These are phyloP conservation scores for Threskiornis aethiopicus DNA, from an alignment of 2,797 vertebrate species.

Conservation along the genomic window DNA sequence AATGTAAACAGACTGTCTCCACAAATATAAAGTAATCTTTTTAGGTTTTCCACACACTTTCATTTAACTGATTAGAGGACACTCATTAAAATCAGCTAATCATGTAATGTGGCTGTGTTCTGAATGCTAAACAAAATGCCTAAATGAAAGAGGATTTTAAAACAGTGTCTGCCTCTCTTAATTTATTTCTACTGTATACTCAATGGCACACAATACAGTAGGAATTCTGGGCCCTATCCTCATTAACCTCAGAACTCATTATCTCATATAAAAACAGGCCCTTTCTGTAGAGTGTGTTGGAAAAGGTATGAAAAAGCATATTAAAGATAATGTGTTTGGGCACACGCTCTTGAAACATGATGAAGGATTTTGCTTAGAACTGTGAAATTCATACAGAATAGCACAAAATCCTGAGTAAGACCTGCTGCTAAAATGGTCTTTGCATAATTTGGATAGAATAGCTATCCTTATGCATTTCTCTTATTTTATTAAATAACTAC, in stretches of 20 bases:
- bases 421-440: background rate
- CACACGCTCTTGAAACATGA: background rate
- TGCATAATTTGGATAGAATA: background rate
- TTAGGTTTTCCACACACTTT: constrained; percentile 14
- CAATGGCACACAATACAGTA: background rate
- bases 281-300: background rate
- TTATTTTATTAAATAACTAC: background rate
- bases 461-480: background rate
- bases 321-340: background rate
- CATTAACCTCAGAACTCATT: constrained; percentile 34
- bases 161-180: constrained; percentile 24
- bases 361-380: background rate
- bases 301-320: background rate
- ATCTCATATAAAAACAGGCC: background rate
- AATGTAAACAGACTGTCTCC: constrained; percentile 13
- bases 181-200: constrained; percentile 40
- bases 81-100: constrained; percentile 59
- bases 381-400: background rate
- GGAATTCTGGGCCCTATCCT: background rate
- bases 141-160: constrained; percentile 52
- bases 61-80: constrained; percentile 37
- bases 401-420: background rate
- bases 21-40: constrained; percentile 21
- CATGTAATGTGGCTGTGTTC: constrained; percentile 25
- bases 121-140: constrained; percentile 60